Base-by-base conservation (phyloP, 2,113 vertebrate species). In the Aramus guarauna region DNA sequence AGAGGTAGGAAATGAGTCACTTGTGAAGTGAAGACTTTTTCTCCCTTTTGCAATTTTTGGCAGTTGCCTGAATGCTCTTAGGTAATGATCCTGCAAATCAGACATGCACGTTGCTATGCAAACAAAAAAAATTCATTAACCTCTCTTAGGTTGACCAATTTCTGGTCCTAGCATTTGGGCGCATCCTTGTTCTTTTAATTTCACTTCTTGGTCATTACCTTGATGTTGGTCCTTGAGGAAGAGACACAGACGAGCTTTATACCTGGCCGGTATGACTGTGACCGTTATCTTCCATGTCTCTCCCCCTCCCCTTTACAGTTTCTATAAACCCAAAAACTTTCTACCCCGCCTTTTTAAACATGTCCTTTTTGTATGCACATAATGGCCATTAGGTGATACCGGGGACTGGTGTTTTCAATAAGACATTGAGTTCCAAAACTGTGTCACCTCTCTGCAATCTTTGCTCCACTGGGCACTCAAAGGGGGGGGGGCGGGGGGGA, bases 31-130 rank as follows among this genome's bases (percentile, higher is more conserved):
- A 30, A 66, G 45, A 26, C 30, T 32, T 3, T 20, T 36, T 22
- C 45, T 91, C 11, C 4, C 27, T 56, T 36, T 17, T 32, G 59
- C 59, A 29, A 1, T 48, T 73, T 50, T 5, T 34, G 71, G 62
- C 74, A 85, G 88, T 73, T 93, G 91, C 69, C 86, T 95, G 94
- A 92, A 88, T 71, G 2, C 41, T 60, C 29, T 50, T 34, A 66
- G 26, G 6, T 17, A 14, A 9, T 9, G n/a, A 34, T n/a, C 58
- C 56, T 72, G 37, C 34, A 56, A 14, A n/a, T 60, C 32, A 58
- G 13, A 6, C 37, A 32, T 26, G 23, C 30, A 12, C 32, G 5
- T 11, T 63, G 43, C 48, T 56, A 3, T 10, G 37, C 24, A 15
- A 37, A 15, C 63, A 50, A 15, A 55, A 55, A 66, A 8, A 7